phyloP scores from a whole-genome alignment of 2,888 invertebrate species.

The Temnothorax rugatulus region DNA sequence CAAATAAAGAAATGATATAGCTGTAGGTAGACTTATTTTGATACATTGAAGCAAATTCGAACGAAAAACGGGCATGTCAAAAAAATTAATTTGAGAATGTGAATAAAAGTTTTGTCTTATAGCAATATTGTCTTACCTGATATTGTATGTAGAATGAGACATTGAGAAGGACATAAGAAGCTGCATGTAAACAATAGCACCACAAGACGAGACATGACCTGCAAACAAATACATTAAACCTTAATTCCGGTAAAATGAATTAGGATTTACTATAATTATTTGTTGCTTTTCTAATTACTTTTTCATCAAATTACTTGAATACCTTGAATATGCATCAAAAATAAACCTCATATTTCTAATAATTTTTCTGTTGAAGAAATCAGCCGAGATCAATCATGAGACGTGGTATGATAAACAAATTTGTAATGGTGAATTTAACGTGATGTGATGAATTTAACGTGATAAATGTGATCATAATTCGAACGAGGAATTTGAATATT shows the following conservation, averaged over 20 bases:
- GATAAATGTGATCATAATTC: too few relatives aligned
- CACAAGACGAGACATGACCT: slow-evolving; percentile 61
- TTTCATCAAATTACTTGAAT: not conserved
- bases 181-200: slow-evolving; percentile 29
- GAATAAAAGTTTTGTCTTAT: not conserved
- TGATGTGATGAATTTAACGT: too few relatives aligned
- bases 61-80: not conserved
- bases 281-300: not conserved
- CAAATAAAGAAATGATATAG: not conserved
- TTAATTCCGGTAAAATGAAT: not conserved
- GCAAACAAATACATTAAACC: slow-evolving; percentile 29
- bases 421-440: not conserved
- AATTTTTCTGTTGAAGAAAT: not conserved
- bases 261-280: not conserved
- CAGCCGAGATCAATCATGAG: not conserved
- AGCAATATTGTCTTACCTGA: slow-evolving; percentile 47
- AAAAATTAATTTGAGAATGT: slow-evolving; percentile 1
- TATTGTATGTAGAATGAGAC: too few relatives aligned
- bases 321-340: not conserved
- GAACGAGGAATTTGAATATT: too few relatives aligned
- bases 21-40: not conserved
- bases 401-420: not conserved
- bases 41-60: not conserved
- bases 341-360: not conserved
- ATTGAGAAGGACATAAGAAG: slow-evolving; percentile 8